Evolutionary conservation across 1,140 invertebrate species (phyloP), one percentile per base, ranked within the genome.

Genomic region (Heterodera schachtii): DNA sequence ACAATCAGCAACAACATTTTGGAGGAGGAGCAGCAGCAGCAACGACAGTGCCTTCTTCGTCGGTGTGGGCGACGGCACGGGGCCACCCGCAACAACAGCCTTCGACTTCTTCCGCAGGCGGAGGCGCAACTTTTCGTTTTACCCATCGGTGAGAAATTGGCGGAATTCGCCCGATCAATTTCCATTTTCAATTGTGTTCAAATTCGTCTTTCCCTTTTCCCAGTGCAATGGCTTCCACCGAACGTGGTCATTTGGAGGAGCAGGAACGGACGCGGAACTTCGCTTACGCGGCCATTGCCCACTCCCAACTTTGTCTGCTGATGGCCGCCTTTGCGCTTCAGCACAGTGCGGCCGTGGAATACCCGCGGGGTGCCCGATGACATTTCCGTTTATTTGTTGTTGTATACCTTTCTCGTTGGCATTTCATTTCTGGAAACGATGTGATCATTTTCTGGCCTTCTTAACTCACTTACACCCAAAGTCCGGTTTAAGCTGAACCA

Each of bases 271-370:
- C 31, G 6, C 69, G 69, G 44, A 78, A 69, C 46, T 78, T 43
- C 19, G 64, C 66, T 64, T 78, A 78, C 47, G 44, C 77, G n/a
- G 46, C 64, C n/a, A 16, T 78, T 78, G 41, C 66, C 19, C 57
- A 64, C 21, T 69, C 70, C 31, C 77, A 78, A 78, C 31, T 78
- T 9, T 78, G 77, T 78, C 77, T 64, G 66, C 43, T 78, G 57
- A 64, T 78, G 77, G 77, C 77, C 47, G 77, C 77, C 31, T 78
- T 78, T 78, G 77, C 77, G 43, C 66, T 78, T 49, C 77, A 78
- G 66, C 77, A 78, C 41, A 64, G 64, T 13, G 47, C 77, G 16
- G 21, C 77, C 41, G 41, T 46, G 9, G 69, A 71, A 19, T 71
- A 71, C 69, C 44, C 69, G 2, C 69, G 69, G 6, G 57, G 57